Evolutionary conservation across 2,797 vertebrate genomes (phyloP), one percentile per base, ranked within the genome.

Genomic region (Knipowitschia caucasica): DNA sequence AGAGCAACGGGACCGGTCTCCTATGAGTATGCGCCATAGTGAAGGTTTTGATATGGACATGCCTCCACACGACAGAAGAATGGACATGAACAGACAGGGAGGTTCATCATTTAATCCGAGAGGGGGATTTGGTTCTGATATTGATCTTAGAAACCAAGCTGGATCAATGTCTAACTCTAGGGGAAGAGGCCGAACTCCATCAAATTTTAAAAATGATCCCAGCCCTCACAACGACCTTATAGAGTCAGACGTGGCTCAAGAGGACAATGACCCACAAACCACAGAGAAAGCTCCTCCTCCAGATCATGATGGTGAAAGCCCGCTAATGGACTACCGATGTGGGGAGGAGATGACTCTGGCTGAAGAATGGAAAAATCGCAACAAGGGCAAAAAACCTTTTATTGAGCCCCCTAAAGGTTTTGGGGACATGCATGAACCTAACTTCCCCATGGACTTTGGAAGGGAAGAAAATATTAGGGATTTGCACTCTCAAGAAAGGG

Each of bases 101-200:
- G 79, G 82, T 1, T 71, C 76, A 5, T 77, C 85, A 57, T 73
- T 86, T 43, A 86, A 84, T 69, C 69, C 79, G 24, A 89, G 91
- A 79, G 88, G 84, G 27, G 82, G 80, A 55, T 92, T 92, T 83
- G 81, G 89, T 31, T 89, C 90, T 0, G 91, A 92, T 62, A 79
- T 91, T 84, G 94, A 95, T 75, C 92, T 96, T 58, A 92, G 95
- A 80, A 92, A 89, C 76, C 92, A 91, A 36, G 90, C 91, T 18
- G 91, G 86, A 49, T 85, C 91, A 38, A 59, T 89, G 1, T 49
- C 84, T 65, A 93, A 96, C 56, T 94, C 93, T 67, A 90, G 88
- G 76, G 89, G 81, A 45, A 90, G 93, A 59, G 92, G 94, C 12
- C 83, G 90, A 65, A 93, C 94, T 5, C 92, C 94, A 64, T 80